These are phyloP conservation scores for Thumatha senex DNA, from an alignment of 2,888 invertebrate genomes.

Conservation along the genomic window DNA sequence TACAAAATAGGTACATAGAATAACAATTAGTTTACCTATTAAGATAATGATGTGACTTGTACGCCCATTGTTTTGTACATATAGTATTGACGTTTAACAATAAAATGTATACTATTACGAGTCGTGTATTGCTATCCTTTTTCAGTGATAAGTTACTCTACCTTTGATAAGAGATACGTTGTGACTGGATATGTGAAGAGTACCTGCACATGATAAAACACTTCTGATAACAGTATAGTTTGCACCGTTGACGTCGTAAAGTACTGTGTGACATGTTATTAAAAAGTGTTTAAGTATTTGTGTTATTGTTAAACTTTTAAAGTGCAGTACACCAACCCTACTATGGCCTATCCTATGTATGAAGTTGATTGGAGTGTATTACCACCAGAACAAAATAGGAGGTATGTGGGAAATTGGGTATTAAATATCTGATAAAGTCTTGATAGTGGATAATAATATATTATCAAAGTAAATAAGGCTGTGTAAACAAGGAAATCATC, in stretches of 20 bases:
- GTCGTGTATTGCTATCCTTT: constrained; percentile 79
- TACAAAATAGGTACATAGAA: constrained; percentile 59
- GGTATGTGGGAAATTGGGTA: constrained; percentile 78
- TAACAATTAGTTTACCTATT: constrained; percentile 80
- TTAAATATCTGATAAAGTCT: constrained; percentile 14
- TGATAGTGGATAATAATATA: constrained; percentile 17
- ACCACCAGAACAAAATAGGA: constrained; percentile 93
- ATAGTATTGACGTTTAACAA: constrained; percentile 74
- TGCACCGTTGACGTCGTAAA: constrained; percentile 69
- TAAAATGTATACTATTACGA: constrained; percentile 68
- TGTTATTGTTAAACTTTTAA: constrained; percentile 43
- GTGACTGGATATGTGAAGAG: constrained; percentile 77
- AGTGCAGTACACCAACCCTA: constrained; percentile 14
- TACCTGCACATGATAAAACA: constrained; percentile 79
- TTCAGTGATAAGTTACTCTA: constrained; percentile 75
- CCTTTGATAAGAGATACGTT: constrained; percentile 81
- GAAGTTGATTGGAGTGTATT: constrained; percentile 94
- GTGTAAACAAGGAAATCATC: constrained; percentile 26
- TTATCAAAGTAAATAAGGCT: constrained; percentile 13
- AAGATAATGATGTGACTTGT: constrained; percentile 75
- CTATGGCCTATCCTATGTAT: constrained; percentile 84
- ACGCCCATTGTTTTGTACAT: constrained; percentile 71
- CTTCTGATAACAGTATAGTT: constrained; percentile 77
- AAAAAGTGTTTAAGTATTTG: constrained; percentile 49
- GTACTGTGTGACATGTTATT: constrained; percentile 71